Percentiles rank a stretch among this genome's conserved stretches.
phyloP scores from a whole-genome alignment of 1,140 invertebrate genomes.

The Limonius californicus region DNA sequence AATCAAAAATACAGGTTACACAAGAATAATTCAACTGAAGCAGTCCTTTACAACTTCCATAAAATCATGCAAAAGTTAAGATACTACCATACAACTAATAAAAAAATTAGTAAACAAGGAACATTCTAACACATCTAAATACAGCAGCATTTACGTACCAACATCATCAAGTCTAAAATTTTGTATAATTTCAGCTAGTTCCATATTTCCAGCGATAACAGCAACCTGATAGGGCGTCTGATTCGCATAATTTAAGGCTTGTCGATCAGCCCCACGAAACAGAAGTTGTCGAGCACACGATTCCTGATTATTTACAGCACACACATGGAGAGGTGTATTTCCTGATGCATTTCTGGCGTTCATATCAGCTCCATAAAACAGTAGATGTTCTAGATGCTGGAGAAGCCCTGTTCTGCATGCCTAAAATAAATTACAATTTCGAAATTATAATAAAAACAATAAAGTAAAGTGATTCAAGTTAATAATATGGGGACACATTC shows the following conservation, averaged over 20 bases:
- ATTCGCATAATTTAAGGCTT: conserved; percentile 93
- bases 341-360: conserved; percentile 95
- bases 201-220: conserved; percentile 93
- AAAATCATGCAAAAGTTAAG: background rate
- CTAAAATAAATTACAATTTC: conserved; percentile 64
- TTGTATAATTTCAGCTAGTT: conserved; percentile 93
- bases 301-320: conserved; percentile 97
- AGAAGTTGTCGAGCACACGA: conserved; percentile 92
- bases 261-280: conserved; percentile 91
- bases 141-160: conserved; percentile 82
- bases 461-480: no score
- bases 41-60: background rate
- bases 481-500: no score
- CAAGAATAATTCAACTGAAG: background rate
- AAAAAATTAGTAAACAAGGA: background rate
- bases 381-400: conserved; percentile 94
- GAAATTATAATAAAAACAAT: no score
- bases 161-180: conserved; percentile 90
- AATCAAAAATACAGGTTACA: no score
- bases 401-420: conserved; percentile 95
- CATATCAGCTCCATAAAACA: conserved; percentile 98
- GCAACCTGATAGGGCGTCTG: conserved; percentile 94
- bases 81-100: background rate
- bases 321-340: conserved; percentile 97
- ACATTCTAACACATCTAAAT: background rate